Base-by-base conservation (phyloP, 2,888 invertebrate species). In the Dinocampus coccinellae region DNA sequence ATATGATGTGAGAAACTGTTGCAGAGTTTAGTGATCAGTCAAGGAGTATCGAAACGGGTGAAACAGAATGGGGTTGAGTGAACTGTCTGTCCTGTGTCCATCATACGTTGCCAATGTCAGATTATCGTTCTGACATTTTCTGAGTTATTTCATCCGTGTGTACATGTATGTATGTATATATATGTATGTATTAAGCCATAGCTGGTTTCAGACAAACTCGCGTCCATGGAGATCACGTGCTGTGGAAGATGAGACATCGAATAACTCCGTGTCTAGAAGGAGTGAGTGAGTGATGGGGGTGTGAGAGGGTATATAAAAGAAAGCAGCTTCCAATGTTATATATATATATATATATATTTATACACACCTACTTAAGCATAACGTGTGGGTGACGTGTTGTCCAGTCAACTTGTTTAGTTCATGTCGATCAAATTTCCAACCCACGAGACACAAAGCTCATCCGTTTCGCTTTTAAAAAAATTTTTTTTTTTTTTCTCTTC, bases 111-210 rank as follows among this genome's bases (percentile, higher is more conserved):
- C 86, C 80, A 79, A 83, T 85, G 86, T 87, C 86, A 85, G 87
- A 87, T 87, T 87, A 87, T 87, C 87, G 86, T 87, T 86, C 87
- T 85, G 87, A 87, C 87, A 87, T 85, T 87, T 86, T 87, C 81
- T 84, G 84, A 87, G 87, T 86, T 87, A 87, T 86, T 86, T 85
- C 83, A 82, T 82, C 82, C 84, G 82, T 81, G 16, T 47, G 6
- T n/a, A 20, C 16, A 47, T 47, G 16, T 20, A 47, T 39, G 16
- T 47, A 16, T 16, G 1, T 16, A 47, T 47, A 42, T 16, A 42
- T 2, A 42, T 42, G 13, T 4, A 42, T 42, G 13, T 42, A 42
- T 42, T 11, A 79, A 76, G 77, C 78, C 78, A 62, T 10, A 66
- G 58, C 66, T 61, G 62, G 61, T 71, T 71, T 71, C 71, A 62